phyloP scores from a whole-genome alignment of 2,797 vertebrate genomes.

The Sebastes itinus region DNA sequence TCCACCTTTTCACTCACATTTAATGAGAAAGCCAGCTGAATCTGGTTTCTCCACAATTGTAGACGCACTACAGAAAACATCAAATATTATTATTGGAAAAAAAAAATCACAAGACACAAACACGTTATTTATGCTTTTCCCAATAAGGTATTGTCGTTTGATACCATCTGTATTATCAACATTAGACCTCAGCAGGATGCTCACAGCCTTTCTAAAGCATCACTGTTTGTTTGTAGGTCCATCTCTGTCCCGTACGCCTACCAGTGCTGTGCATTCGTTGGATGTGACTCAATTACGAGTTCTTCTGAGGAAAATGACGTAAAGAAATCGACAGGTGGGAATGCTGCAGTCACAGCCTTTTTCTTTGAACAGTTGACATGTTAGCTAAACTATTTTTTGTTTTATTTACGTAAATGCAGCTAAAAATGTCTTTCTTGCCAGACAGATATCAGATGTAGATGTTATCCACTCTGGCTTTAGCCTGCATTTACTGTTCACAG shows the following conservation, averaged over 20 bases:
- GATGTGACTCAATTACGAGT: conserved; percentile 85
- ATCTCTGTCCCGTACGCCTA: conserved; percentile 97
- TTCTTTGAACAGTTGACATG: not conserved
- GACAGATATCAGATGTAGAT: not conserved
- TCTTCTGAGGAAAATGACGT: conserved; percentile 80
- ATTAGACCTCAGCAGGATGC: not conserved
- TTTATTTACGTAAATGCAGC: not conserved
- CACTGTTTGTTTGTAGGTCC: conserved; percentile 82
- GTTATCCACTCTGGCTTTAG: not conserved
- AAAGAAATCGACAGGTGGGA: conserved; percentile 78
- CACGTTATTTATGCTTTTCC: conserved; percentile 16
- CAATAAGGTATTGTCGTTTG: not conserved
- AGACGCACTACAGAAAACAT: conserved; percentile 33
- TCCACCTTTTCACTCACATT: not conserved
- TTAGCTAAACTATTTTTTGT: not conserved
- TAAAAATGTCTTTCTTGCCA: not conserved
- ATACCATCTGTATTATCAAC: conserved; percentile 8
- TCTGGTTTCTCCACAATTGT: conserved; percentile 21
- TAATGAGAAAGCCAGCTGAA: conserved; percentile 32
- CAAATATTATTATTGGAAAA: conserved; percentile 14
- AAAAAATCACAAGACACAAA: not conserved
- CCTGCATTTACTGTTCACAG: not conserved
- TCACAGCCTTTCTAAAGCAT: conserved; percentile 1
- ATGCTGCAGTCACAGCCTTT: not conserved
- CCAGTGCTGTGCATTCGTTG: conserved; percentile 97